phyloP scores from a whole-genome alignment of 2,113 vertebrate species.

The Antechinus flavipes region DNA sequence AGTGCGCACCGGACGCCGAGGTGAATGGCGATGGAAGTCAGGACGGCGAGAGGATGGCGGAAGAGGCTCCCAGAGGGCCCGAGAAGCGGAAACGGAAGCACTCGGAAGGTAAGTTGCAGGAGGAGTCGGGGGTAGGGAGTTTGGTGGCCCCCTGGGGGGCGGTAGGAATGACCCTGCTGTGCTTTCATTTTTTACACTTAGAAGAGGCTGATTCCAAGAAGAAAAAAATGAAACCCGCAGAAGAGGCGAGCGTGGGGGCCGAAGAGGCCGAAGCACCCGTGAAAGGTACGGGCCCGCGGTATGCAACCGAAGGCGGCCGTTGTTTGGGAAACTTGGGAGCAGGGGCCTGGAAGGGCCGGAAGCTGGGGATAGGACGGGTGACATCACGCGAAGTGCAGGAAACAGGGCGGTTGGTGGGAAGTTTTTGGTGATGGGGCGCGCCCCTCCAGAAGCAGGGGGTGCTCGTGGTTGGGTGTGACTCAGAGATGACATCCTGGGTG shows the following conservation, averaged over 20 bases:
- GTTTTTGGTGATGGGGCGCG: too few relatives aligned
- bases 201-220: slow-evolving; percentile 68
- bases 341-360: too few relatives aligned
- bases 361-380: too few relatives aligned
- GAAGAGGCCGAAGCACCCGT: slow-evolving; percentile 50
- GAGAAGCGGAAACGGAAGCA: slow-evolving; percentile 81
- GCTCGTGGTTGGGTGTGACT: too few relatives aligned
- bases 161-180: neutral
- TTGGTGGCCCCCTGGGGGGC: slow-evolving; percentile 41
- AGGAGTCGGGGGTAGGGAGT: too few relatives aligned
- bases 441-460: too few relatives aligned
- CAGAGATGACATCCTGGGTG: too few relatives aligned
- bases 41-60: neutral
- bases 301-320: too few relatives aligned
- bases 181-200: slow-evolving; percentile 54
- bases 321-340: too few relatives aligned
- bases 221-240: slow-evolving; percentile 77
- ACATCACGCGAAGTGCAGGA: too few relatives aligned
- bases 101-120: slow-evolving; percentile 76
- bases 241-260: slow-evolving; percentile 38
- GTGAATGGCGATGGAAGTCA: slow-evolving; percentile 42
- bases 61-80: neutral
- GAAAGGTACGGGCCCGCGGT: slow-evolving; percentile 74
- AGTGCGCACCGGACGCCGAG: fast-evolving
- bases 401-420: too few relatives aligned